These are phyloP conservation scores for Drosophila hamatofila DNA, from an alignment of 2,888 invertebrate genomes.

Conservation along the genomic window DNA sequence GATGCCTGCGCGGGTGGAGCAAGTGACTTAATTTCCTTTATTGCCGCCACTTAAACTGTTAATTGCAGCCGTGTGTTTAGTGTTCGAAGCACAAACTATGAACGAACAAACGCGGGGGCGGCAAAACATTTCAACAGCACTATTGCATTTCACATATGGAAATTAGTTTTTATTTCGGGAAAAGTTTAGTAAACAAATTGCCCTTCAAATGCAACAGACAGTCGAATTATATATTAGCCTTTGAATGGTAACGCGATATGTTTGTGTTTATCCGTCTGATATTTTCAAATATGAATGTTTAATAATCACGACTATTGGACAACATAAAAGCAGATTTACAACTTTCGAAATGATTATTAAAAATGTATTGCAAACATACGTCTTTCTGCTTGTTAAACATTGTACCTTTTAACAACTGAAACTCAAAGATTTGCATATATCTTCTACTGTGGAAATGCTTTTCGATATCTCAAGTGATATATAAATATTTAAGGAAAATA, in stretches of 20 bases:
- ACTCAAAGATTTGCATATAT: no score
- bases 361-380: no score
- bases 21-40: constrained; percentile 63
- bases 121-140: constrained; percentile 4
- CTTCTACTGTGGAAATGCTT: no score
- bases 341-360: no score
- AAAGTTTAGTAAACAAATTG: constrained; percentile 53
- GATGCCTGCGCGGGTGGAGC: constrained; percentile 11
- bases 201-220: constrained; percentile 45
- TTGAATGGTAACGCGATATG: not conserved
- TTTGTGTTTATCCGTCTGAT: constrained; percentile 15
- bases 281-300: not conserved
- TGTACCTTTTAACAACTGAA: no score
- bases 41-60: constrained; percentile 68
- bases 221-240: constrained; percentile 8
- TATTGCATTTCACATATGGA: constrained; percentile 62
- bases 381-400: no score
- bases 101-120: not conserved
- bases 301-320: not conserved
- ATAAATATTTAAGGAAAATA: no score
- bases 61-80: constrained; percentile 56
- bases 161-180: constrained; percentile 55
- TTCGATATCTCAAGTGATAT: no score
- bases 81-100: not conserved
- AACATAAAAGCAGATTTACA: no score